A percentile compares a stretch with the other conserved stretches of the same genome.
phyloP scores from a whole-genome alignment of 2,797 vertebrate species.

The Pseudochaenichthys georgianus region DNA sequence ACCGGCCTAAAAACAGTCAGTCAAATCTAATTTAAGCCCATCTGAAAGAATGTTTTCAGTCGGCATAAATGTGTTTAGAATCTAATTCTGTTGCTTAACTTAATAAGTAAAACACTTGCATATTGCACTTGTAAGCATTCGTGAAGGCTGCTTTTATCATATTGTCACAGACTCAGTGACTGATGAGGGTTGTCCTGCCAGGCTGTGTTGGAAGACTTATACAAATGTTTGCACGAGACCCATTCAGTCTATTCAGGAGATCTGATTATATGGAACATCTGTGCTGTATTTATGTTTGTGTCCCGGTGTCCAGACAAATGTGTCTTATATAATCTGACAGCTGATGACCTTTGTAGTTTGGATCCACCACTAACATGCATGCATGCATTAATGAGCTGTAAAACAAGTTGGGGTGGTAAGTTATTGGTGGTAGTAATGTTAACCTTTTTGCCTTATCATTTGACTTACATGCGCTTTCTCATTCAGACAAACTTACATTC shows the following conservation, averaged over 20 bases:
- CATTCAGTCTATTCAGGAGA: constrained; percentile 33
- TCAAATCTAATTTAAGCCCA: constrained; percentile 38
- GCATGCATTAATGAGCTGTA: constrained; percentile 7
- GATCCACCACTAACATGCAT: constrained; percentile 34
- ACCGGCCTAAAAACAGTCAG: constrained; percentile 42
- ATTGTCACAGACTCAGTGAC: constrained; percentile 33
- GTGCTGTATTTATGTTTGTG: constrained; percentile 21
- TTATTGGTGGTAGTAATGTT: constrained; percentile 7
- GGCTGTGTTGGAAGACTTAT: constrained; percentile 12
- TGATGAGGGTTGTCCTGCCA: constrained; percentile 14
- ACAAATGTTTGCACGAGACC: constrained; percentile 16
- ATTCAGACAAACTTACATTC: background rate
- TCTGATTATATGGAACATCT: constrained; percentile 30
- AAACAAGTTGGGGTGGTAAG: constrained; percentile 26
- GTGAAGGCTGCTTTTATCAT: constrained; percentile 4
- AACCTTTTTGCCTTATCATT: background rate
- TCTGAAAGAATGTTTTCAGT: constrained; percentile 9
- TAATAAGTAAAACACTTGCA: constrained; percentile 1
- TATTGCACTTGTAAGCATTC: background rate
- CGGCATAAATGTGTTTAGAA: constrained; percentile 9
- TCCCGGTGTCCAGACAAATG: constrained; percentile 26
- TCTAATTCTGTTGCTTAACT: background rate
- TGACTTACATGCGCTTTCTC: background rate
- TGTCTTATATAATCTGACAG: constrained; percentile 44
- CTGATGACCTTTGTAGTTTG: constrained; percentile 66